Evolutionary conservation across 2,888 invertebrate genomes (phyloP), one percentile per base, ranked within the genome.

Genomic region (Hartigia nigra): DNA sequence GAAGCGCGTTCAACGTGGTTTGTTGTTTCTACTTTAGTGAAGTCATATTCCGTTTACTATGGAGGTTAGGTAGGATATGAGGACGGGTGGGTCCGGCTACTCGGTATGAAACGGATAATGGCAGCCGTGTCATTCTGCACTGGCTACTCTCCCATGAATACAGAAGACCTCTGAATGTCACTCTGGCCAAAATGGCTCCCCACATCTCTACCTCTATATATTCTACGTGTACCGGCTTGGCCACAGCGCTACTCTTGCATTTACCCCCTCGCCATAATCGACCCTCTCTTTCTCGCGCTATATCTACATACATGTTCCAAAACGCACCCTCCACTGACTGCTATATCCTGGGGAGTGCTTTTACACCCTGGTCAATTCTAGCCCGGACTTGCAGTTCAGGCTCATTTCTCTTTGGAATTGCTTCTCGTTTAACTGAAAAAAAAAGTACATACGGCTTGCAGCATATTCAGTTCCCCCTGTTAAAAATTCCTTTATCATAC

Each of bases 141-240:
- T 34, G 72, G 72, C 72, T 72, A 31, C 31, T 31, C 72, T 72
- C 31, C 72, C 31, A 72, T 72, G 72, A 72, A 72, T 72, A 72
- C 72, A 72, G 72, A 72, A 72, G 72, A 72, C 72, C 72, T 72
- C 72, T 72, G 72, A 72, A 72, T 72, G 72, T 72, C 72, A 72
- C 72, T 72, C 72, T 32, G 14, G 31, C 32, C 72, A 32, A 31
- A 72, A 72, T 34, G 72, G 31, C 31, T 72, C 31, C 39, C 39
- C 23, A 23, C 39, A 55, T 55, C 39, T 23, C 23, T 55, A 5
- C 23, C 23, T 23, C 72, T 72, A 72, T 31, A 72, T 72, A 72
- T 34, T 72, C 31, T 72, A 72, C 72, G 31, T 72, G 32, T 72
- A 32, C 31, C 72, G 72, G 72, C 39, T 55, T 55, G 39, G 39